Conservation (phyloP, 2,888 invertebrate genomes). For the Apamea anceps region DNA sequence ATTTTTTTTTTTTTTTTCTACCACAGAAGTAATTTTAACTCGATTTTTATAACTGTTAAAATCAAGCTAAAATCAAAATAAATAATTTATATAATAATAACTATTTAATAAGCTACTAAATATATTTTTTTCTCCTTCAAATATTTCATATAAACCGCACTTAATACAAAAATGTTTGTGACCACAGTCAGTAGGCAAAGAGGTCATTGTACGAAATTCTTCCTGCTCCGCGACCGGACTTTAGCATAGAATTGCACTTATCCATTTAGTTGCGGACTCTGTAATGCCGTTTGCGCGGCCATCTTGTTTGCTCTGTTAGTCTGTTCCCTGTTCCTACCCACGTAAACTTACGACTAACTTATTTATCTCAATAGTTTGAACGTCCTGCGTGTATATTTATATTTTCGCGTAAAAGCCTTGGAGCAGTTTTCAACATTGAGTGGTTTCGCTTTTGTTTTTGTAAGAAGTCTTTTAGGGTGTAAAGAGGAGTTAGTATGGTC, state of each 20-base stretch:
- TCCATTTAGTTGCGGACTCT: slow-evolving; percentile 43
- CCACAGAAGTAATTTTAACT: no score
- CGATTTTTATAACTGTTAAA: no score
- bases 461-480: slow-evolving; percentile 13
- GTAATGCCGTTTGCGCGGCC: slow-evolving; percentile 44
- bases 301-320: slow-evolving; percentile 45
- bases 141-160: no score
- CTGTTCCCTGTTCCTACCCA: slow-evolving; percentile 29
- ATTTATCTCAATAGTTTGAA: slow-evolving; percentile 59
- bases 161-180: no score
- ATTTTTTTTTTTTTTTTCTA: no score
- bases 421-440: slow-evolving; percentile 1
- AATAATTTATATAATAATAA: no score
- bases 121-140: no score
- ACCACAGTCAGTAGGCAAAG: no score
- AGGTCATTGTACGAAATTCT: no score
- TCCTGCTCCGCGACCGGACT: no score
- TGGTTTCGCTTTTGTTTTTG: slow-evolving; percentile 14
- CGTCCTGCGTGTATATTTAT: slow-evolving; percentile 41
- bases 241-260: slow-evolving; percentile 56
- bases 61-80: no score
- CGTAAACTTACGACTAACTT: slow-evolving; percentile 58
- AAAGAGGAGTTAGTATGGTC: slow-evolving; percentile 34
- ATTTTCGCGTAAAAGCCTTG: slow-evolving; percentile 48
- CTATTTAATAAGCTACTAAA: no score